These are phyloP conservation scores for Rhyzopertha dominica DNA, from an alignment of 1,140 invertebrate species.

Conservation along the genomic window DNA sequence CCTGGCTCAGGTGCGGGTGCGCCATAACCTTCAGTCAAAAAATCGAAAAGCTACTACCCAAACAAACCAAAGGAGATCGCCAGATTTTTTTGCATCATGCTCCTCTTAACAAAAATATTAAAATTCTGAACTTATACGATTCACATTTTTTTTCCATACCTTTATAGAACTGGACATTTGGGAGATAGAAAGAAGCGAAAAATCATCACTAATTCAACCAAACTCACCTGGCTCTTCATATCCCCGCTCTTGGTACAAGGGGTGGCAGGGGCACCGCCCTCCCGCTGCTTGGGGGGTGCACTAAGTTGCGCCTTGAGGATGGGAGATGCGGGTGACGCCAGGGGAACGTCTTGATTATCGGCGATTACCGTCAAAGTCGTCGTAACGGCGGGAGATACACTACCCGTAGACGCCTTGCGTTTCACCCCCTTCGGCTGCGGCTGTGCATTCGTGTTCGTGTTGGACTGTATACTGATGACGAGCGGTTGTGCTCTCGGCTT, in stretches of 20 bases:
- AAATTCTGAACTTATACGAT: too few relatives aligned
- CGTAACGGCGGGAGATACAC: constrained; percentile 11
- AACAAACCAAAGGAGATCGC: too few relatives aligned
- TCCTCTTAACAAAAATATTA: too few relatives aligned
- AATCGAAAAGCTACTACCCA: constrained; percentile 2
- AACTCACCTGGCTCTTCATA: constrained; percentile 58
- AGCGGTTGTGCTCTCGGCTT: constrained; percentile 58
- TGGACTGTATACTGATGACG: constrained; percentile 44
- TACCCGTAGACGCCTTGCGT: not conserved
- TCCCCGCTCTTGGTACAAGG: constrained; percentile 48
- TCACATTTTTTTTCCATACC: too few relatives aligned
- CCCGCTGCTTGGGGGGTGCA: constrained; percentile 57
- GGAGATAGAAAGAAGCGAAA: constrained; percentile 40
- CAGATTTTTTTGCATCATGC: too few relatives aligned
- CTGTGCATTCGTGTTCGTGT: constrained; percentile 17
- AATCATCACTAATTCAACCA: constrained; percentile 38
- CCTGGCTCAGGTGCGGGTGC: constrained; percentile 60
- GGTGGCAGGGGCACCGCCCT: constrained; percentile 22
- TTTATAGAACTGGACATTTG: not conserved
- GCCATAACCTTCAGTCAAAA: constrained; percentile 49
- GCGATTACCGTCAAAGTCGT: constrained; percentile 24
- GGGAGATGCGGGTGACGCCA: constrained; percentile 54
- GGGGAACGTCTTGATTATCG: constrained; percentile 43
- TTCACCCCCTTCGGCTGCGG: constrained; percentile 14
- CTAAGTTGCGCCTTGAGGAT: constrained; percentile 74